Conservation (phyloP, 1,140 invertebrate genomes). For the Drosophila willistoni region DNA sequence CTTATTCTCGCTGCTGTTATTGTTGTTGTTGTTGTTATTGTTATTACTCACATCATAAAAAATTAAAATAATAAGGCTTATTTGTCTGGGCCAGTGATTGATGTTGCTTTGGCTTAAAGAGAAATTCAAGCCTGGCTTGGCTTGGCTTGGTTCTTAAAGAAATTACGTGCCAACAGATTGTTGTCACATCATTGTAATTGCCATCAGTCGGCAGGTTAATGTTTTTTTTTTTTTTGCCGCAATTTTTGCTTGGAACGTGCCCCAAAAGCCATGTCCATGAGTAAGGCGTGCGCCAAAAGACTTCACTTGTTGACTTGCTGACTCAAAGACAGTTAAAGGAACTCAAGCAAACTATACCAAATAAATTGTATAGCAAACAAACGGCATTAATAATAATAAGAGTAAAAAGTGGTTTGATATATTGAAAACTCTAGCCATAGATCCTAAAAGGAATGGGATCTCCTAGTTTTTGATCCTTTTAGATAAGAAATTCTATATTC, state of each 20-base stretch:
- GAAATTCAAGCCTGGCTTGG: conserved; percentile 16
- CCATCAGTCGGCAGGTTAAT: conserved; percentile 5
- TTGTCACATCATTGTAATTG: conserved; percentile 9
- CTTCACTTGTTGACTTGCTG: not conserved
- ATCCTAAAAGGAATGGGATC: no score
- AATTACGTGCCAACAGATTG: conserved; percentile 23
- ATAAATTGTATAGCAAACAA: not conserved
- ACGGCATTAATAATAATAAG: not conserved
- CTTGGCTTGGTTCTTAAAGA: conserved; percentile 33
- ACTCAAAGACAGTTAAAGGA: not conserved
- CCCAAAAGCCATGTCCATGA: not conserved
- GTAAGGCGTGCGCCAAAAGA: not conserved
- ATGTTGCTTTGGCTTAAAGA: conserved; percentile 37
- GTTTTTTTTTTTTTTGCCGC: not conserved
- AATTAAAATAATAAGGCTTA: conserved; percentile 44
- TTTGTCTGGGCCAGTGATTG: conserved; percentile 64
- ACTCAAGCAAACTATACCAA: not conserved
- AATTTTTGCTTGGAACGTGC: conserved; percentile 10
- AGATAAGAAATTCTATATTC: no score
- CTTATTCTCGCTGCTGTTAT: conserved; percentile 6
- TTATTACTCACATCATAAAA: conserved; percentile 66
- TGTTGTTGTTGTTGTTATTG: conserved; percentile 18
- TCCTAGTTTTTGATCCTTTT: no score
- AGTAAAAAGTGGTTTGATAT: no score
- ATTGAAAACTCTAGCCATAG: no score